phyloP scores from a whole-genome alignment of 2,888 invertebrate species.

The Sminthurinus aureus region DNA sequence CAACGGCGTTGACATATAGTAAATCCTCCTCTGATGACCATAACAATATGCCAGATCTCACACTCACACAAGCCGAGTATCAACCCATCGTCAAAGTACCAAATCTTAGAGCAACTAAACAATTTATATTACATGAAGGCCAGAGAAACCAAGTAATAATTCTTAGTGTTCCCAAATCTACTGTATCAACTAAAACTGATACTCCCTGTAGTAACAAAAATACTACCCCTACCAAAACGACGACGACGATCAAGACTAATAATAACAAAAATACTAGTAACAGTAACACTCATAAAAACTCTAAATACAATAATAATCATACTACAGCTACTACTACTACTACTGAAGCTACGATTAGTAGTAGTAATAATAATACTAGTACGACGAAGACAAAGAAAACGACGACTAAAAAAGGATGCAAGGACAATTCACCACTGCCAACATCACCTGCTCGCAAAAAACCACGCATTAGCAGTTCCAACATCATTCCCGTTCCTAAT shows the following conservation, averaged over 20 bases:
- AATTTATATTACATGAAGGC: constrained; percentile 42
- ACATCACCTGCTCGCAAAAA: constrained; percentile 59
- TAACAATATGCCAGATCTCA: constrained; percentile 41
- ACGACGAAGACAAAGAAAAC: neutral
- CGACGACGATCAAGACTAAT: neutral
- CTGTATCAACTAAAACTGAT: neutral
- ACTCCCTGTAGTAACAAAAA: neutral
- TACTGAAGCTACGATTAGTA: too few relatives aligned
- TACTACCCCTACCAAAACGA: neutral
- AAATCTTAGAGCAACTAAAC: constrained; percentile 39
- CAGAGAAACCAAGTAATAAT: constrained; percentile 45
- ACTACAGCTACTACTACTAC: too few relatives aligned
- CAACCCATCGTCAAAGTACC: constrained; percentile 44
- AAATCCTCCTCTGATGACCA: neutral
- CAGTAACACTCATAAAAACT: neutral
- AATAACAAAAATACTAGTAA: constrained; percentile 8
- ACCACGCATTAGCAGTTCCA: constrained; percentile 62
- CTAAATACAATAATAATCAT: too few relatives aligned
- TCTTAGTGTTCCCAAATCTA: constrained; percentile 34
- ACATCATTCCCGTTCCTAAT: neutral
- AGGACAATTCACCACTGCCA: neutral
- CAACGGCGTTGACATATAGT: constrained; percentile 40
- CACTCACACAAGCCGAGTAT: constrained; percentile 38
- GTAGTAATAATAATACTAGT: neutral
- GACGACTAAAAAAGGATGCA: neutral